A percentile compares a stretch with the other conserved stretches of the same genome.
Evolutionary conservation across 1,140 invertebrate species (phyloP).

Genomic region (Papilio xuthus): DNA sequence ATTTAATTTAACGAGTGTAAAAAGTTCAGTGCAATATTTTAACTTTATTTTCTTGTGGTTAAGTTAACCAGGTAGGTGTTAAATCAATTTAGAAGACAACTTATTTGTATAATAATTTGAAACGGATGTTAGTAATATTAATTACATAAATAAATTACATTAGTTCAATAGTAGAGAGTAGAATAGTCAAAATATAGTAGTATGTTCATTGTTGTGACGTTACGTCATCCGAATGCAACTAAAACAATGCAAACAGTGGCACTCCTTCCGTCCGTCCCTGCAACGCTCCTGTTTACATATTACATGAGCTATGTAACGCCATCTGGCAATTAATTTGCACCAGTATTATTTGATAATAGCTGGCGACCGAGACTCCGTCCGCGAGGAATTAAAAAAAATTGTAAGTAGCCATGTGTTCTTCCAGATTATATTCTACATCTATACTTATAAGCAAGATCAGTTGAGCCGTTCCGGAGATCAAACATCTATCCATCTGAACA

Average conservation of each 20-base stretch:
- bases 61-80: too few relatives aligned
- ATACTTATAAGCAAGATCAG: too few relatives aligned
- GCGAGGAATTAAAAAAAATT: too few relatives aligned
- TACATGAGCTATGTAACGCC: slow-evolving; percentile 31
- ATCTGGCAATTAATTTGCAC: slow-evolving; percentile 58
- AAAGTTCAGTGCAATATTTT: background rate
- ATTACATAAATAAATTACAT: background rate
- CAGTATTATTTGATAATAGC: slow-evolving; percentile 7
- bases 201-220: slow-evolving; percentile 27
- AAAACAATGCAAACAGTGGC: slow-evolving; percentile 36
- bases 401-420: too few relatives aligned
- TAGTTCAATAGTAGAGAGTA: too few relatives aligned
- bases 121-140: too few relatives aligned
- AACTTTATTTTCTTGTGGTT: background rate
- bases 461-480: too few relatives aligned
- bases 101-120: too few relatives aligned
- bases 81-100: too few relatives aligned
- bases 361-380: too few relatives aligned
- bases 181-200: slow-evolving; percentile 22
- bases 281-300: slow-evolving; percentile 26
- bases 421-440: too few relatives aligned
- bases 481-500: too few relatives aligned
- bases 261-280: slow-evolving; percentile 35
- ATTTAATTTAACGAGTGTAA: slow-evolving; percentile 21
- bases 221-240: slow-evolving; percentile 39